Percentiles rank a stretch among this genome's conserved stretches.
Conservation (phyloP, 2,113 vertebrate genomes). For the Ellobius talpinus region DNA sequence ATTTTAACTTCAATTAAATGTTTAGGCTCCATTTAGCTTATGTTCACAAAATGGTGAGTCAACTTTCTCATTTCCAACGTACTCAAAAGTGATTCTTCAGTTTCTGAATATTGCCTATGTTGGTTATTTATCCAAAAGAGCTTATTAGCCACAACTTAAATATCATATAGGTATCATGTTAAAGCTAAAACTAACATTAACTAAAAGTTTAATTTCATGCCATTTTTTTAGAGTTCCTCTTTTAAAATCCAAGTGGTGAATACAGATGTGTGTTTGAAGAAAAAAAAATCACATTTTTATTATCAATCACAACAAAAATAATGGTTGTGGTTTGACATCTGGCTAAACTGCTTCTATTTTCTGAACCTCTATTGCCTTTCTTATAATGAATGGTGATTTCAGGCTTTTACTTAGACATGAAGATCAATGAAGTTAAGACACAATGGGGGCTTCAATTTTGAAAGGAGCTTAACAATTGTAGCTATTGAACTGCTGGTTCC, state of each 20-base stretch:
- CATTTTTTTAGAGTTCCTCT: not conserved
- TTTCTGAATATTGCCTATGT: conserved; percentile 46
- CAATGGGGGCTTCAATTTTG: not conserved
- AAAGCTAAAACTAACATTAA: conserved; percentile 62
- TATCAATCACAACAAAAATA: conserved; percentile 25
- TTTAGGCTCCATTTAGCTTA: conserved; percentile 79
- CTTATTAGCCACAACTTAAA: conserved; percentile 29
- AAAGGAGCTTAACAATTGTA: conserved; percentile 9
- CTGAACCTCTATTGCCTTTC: not conserved
- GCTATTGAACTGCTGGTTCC: not conserved
- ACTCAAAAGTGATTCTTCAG: conserved; percentile 56
- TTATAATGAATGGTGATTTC: not conserved
- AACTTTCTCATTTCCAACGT: conserved; percentile 62
- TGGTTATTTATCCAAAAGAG: not conserved
- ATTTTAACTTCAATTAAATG: conserved; percentile 81
- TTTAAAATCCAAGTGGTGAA: conserved; percentile 5
- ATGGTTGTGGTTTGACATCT: conserved; percentile 44
- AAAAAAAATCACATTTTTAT: conserved; percentile 53
- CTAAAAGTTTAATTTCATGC: conserved; percentile 42
- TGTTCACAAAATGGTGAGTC: conserved; percentile 68
- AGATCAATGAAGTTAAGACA: not conserved
- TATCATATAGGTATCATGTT: conserved; percentile 41
- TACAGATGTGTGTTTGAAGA: not conserved
- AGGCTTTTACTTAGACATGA: conserved; percentile 1
- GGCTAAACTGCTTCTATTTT: conserved; percentile 38